Evolutionary conservation across 2,888 invertebrate genomes (phyloP).

Genomic region (Caradrina kadenii): DNA sequence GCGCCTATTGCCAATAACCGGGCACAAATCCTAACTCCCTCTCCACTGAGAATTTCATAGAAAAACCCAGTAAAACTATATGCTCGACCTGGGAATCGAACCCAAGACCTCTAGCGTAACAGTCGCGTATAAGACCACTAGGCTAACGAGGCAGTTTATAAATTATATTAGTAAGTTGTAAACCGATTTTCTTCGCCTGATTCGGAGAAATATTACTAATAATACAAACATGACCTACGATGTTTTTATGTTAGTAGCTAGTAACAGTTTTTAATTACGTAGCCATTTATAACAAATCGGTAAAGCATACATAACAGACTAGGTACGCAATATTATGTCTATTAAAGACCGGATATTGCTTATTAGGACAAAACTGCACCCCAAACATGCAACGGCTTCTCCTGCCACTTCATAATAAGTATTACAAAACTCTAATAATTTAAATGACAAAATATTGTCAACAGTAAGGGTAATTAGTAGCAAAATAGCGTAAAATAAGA

Average conservation of each 20-base stretch:
- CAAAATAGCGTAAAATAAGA: slow-evolving; percentile 74
- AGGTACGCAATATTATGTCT: slow-evolving; percentile 15
- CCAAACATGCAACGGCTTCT: background rate
- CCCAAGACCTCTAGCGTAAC: too few species aligned
- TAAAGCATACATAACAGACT: background rate
- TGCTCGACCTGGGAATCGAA: too few species aligned
- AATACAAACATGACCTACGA: slow-evolving; percentile 21
- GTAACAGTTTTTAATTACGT: background rate
- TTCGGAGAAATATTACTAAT: background rate
- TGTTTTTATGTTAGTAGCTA: background rate
- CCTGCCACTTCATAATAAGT: background rate
- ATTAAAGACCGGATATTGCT: background rate
- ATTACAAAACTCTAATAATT: slow-evolving; percentile 10
- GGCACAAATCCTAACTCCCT: too few species aligned
- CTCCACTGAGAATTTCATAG: too few species aligned
- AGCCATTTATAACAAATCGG: slow-evolving; percentile 13
- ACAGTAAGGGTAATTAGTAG: slow-evolving; percentile 61
- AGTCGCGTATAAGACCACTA: too few species aligned
- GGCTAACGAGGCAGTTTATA: too few species aligned
- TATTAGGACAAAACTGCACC: slow-evolving; percentile 1
- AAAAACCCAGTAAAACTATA: too few species aligned
- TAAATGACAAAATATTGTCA: slow-evolving; percentile 29
- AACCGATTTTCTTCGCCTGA: background rate
- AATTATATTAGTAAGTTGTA: too few species aligned
- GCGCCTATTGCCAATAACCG: too few species aligned